Evolutionary conservation across 2,888 invertebrate species (phyloP).

Genomic region (Lasioglossum vierecki): DNA sequence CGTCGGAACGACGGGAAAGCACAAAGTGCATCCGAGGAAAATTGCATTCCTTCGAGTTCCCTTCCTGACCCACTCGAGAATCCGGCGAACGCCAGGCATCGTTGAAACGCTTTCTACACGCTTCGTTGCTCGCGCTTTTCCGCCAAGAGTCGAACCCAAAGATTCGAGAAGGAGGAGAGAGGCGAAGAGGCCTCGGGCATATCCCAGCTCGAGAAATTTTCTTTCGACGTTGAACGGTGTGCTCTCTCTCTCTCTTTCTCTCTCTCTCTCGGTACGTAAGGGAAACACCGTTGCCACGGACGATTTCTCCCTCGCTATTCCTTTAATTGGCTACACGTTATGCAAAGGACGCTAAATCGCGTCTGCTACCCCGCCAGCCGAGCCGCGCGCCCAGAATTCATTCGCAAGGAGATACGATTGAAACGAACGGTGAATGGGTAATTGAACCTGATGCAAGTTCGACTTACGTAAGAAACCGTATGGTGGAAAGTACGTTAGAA

Average conservation of each 20-base stretch:
- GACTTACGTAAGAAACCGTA: neutral
- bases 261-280: neutral
- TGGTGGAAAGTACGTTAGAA: neutral
- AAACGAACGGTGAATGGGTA: constrained; percentile 19
- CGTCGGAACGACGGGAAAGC: constrained; percentile 56
- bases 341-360: neutral
- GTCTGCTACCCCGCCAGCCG: neutral
- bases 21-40: constrained; percentile 71
- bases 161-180: constrained; percentile 38
- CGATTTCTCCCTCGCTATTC: neutral
- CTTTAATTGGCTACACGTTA: constrained; percentile 8
- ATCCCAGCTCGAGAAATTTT: constrained; percentile 37
- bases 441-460: constrained; percentile 33
- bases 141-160: constrained; percentile 62
- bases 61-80: constrained; percentile 65
- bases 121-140: constrained; percentile 67
- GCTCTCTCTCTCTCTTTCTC: neutral
- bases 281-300: neutral
- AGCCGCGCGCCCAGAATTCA: constrained; percentile 9
- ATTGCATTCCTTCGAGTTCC: constrained; percentile 73
- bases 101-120: constrained; percentile 68
- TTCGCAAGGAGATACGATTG: constrained; percentile 12
- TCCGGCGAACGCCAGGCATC: constrained; percentile 68
- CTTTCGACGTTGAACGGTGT: neutral
- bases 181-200: constrained; percentile 13